Evolutionary conservation across 2,113 vertebrate genomes (phyloP), one percentile per base, ranked within the genome.

Genomic region (Aegithalos caudatus): DNA sequence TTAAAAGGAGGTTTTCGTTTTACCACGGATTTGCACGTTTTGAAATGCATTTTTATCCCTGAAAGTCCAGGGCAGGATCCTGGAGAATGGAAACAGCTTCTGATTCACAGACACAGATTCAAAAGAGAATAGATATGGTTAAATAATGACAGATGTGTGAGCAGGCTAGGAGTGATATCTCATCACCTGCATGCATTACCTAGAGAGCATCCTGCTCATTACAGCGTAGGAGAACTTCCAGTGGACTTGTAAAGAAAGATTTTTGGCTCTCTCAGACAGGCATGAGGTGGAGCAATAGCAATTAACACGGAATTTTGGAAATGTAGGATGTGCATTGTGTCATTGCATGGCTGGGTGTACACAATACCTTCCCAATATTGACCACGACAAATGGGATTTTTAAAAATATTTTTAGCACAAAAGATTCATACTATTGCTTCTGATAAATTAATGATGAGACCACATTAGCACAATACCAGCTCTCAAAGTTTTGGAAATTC

Each of bases 1-100:
- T 96, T 96, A 81, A 89, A 93, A 88, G 94, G 93, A 95, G 87
- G 90, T 94, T 97, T 97, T 95, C 87, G 22, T 97, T 98, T 97
- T 97, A 72, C 94, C 62, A 14, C 81, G 56, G 60, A 81, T 96
- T 89, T 89, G 56, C 74, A 87, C 29, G 4, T 96, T 95, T 97
- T 93, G 51, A 97, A 97, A 93, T 90, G 85, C 57, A 8, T 95
- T 96, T 96, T 97, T 95, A 92, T 77, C 89, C 83, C 76, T 92
- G 81, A 48, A 97, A 97, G 90, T 86, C 87, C 66, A 61, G 66
- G 73, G 84, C 35, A 77, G 22, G 90, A 95, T 74, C 80, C 92
- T 90, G 95, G 83, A 96, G 77, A 86, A 84, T 90, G 67, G 60
- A 89, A 96, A 57, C 40, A 40, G n/a, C 62, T 86, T 65, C 13